phyloP scores from a whole-genome alignment of 2,113 vertebrate species.

The Gila orcuttii region DNA sequence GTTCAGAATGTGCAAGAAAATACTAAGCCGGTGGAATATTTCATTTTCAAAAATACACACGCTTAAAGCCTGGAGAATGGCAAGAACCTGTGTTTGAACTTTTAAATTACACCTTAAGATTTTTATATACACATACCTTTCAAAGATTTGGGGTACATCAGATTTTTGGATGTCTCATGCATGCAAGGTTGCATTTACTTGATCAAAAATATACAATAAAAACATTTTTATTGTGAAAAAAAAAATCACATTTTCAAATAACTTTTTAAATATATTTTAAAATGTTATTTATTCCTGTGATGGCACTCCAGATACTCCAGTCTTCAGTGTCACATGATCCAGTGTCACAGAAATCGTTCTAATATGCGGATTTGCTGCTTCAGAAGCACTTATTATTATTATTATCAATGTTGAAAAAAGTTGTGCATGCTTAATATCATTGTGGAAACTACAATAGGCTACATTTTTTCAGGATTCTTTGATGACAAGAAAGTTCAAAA shows the following conservation, averaged over 20 bases:
- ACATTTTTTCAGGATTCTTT: no score
- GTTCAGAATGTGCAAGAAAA: conserved; percentile 11
- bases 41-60: background rate
- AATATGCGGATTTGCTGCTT: no score
- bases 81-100: background rate
- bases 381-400: no score
- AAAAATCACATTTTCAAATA: background rate
- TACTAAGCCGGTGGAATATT: conserved; percentile 17
- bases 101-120: background rate
- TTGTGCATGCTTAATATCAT: background rate
- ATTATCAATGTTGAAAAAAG: no score
- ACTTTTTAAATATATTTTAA: background rate
- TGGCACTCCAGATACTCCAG: background rate
- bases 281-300: background rate
- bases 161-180: background rate
- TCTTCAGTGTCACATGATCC: background rate
- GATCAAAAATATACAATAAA: background rate
- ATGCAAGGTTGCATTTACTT: background rate
- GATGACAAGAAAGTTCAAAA: no score
- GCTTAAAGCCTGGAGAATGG: background rate
- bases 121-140: background rate
- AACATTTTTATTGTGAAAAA: background rate
- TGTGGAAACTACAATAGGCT: background rate
- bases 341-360: background rate
- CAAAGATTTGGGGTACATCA: background rate